A percentile compares a stretch with the other conserved stretches of the same genome.
phyloP scores from a whole-genome alignment of 2,888 invertebrate species.

The Panopea generosa region DNA sequence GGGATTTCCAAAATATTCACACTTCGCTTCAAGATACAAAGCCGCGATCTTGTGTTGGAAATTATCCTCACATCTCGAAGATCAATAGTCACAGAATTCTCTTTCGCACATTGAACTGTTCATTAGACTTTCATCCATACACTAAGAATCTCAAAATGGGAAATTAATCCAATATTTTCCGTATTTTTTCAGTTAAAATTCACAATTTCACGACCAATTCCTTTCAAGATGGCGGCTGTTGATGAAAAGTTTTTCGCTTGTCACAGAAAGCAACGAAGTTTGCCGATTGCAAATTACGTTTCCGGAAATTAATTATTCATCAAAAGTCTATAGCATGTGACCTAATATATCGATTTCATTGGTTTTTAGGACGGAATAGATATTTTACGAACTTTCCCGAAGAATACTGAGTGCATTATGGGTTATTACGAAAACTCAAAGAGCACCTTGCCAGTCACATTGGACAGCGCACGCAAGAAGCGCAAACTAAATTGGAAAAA shows the following conservation, averaged over 20 bases:
- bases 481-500: too few species aligned
- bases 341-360: background rate
- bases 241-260: slow-evolving; percentile 98
- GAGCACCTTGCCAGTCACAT: slow-evolving; percentile 39
- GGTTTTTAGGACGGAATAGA: background rate
- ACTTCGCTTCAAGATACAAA: slow-evolving; percentile 56
- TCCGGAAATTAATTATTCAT: slow-evolving; percentile 82
- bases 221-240: slow-evolving; percentile 98
- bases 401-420: slow-evolving; percentile 31
- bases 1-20: slow-evolving; percentile 56
- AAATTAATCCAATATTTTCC: slow-evolving; percentile 36
- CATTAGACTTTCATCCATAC: slow-evolving; percentile 52
- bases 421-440: slow-evolving; percentile 24
- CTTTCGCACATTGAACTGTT: slow-evolving; percentile 34
- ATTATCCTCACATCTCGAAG: slow-evolving; percentile 68
- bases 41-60: slow-evolving; percentile 62
- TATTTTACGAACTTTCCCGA: slow-evolving; percentile 11
- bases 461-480: background rate
- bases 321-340: slow-evolving; percentile 73
- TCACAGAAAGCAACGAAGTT: slow-evolving; percentile 90
- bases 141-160: slow-evolving; percentile 22
- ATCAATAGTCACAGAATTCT: slow-evolving; percentile 36
- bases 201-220: slow-evolving; percentile 92
- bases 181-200: slow-evolving; percentile 86
- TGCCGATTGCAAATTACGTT: slow-evolving; percentile 79